Conservation (phyloP, 2,797 vertebrate genomes). For the Eulemur coronatus region DNA sequence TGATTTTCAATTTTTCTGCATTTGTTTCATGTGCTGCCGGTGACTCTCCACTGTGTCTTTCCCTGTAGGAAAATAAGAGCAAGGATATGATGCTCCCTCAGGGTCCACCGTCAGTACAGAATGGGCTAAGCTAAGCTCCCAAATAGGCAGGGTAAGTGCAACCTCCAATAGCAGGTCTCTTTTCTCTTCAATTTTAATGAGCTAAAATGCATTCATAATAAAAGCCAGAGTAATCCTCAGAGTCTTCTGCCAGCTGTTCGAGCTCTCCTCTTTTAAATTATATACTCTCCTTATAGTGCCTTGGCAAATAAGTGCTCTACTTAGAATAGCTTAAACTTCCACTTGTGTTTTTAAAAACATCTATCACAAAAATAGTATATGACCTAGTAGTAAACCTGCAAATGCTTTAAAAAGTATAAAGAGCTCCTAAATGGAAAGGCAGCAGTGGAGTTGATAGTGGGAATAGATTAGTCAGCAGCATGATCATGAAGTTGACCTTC, state of each 20-base stretch:
- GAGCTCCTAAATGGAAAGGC: background rate
- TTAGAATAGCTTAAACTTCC: background rate
- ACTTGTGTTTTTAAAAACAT: constrained; percentile 24
- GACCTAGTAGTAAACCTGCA: background rate
- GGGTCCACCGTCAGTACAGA: background rate
- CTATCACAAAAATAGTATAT: background rate
- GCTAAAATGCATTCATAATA: constrained; percentile 27
- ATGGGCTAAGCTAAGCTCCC: background rate
- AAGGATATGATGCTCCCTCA: background rate
- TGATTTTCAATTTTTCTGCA: background rate
- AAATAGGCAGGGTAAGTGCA: background rate
- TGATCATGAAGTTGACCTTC: constrained; percentile 5
- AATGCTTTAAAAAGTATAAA: constrained; percentile 12
- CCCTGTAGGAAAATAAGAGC: background rate
- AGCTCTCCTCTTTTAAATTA: constrained; percentile 22
- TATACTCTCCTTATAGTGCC: background rate
- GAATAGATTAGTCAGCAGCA: background rate
- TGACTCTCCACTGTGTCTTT: background rate
- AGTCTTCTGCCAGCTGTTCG: background rate
- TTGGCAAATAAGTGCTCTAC: constrained; percentile 2
- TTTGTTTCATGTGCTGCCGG: background rate
- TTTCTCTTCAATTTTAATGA: constrained; percentile 52
- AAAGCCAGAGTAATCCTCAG: constrained; percentile 17
- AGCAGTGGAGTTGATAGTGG: background rate
- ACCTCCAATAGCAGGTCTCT: background rate